Percentiles rank a stretch among this genome's conserved stretches.
Conservation (phyloP, 2,888 invertebrate genomes). For the Mystacides longicornis region DNA sequence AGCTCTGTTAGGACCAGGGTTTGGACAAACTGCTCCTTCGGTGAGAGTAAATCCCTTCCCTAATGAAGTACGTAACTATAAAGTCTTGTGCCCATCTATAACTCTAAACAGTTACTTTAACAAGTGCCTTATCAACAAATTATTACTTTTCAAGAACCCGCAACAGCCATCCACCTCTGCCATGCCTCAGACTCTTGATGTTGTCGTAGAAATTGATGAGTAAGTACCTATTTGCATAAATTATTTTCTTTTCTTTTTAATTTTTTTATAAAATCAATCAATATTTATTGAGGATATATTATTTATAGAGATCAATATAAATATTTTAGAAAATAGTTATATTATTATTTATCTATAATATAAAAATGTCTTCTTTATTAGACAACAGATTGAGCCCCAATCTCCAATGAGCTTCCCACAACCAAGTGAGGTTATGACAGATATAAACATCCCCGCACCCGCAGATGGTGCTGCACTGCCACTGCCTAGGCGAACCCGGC, state of each 20-base stretch:
- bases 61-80: background rate
- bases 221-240: background rate
- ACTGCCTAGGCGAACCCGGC: background rate
- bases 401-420: background rate
- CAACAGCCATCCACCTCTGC: background rate
- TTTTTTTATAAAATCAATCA: background rate
- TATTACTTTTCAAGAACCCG: background rate
- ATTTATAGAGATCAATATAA: no score
- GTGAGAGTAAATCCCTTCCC: background rate
- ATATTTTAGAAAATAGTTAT: background rate
- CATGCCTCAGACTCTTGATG: background rate
- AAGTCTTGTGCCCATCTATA: background rate
- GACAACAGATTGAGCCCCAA: background rate
- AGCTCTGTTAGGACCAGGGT: background rate
- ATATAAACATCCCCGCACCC: background rate
- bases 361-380: background rate
- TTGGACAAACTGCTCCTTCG: background rate
- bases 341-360: background rate
- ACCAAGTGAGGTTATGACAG: background rate
- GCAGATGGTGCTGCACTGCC: background rate
- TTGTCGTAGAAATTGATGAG: background rate
- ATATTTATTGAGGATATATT: background rate
- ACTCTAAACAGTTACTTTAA: background rate
- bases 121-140: background rate
- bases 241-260: background rate